Evolutionary conservation across 1,140 invertebrate species (phyloP).

Genomic region (Limonius californicus): DNA sequence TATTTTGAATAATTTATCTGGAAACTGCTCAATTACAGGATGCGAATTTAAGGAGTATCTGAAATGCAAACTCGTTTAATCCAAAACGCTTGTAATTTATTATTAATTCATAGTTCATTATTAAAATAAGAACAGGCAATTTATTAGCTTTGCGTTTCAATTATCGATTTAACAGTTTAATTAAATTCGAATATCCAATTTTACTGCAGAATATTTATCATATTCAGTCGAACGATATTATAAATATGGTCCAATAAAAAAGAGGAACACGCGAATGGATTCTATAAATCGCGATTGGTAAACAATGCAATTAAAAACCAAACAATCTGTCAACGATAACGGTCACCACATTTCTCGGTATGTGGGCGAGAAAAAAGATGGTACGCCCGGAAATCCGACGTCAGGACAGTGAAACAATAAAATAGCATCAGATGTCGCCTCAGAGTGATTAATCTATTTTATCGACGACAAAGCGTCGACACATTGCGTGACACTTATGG

Average conservation of each 20-base stretch:
- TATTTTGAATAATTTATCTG: no score
- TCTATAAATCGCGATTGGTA: neutral
- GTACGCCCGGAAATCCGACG: neutral
- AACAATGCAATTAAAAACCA: neutral
- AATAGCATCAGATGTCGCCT: slow-evolving; percentile 7
- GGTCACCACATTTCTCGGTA: neutral
- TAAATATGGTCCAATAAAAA: no score
- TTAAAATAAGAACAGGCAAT: no score
- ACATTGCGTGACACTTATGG: slow-evolving; percentile 11
- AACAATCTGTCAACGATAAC: neutral
- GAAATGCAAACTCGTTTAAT: no score
- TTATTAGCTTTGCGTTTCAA: neutral
- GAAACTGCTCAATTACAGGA: no score
- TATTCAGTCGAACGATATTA: no score
- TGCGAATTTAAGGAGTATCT: no score
- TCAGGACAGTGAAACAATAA: slow-evolving; percentile 11
- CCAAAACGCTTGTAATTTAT: no score
- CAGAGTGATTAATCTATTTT: slow-evolving; percentile 4
- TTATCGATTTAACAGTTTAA: neutral
- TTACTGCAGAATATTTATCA: no score
- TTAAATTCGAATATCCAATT: no score
- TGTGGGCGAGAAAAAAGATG: neutral
- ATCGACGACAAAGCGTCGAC: slow-evolving; percentile 13
- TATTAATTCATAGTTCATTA: no score
- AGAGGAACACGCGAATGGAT: no score